Evolutionary conservation across 1,140 invertebrate genomes (phyloP).

Genomic region (Drosophila tropicalis): DNA sequence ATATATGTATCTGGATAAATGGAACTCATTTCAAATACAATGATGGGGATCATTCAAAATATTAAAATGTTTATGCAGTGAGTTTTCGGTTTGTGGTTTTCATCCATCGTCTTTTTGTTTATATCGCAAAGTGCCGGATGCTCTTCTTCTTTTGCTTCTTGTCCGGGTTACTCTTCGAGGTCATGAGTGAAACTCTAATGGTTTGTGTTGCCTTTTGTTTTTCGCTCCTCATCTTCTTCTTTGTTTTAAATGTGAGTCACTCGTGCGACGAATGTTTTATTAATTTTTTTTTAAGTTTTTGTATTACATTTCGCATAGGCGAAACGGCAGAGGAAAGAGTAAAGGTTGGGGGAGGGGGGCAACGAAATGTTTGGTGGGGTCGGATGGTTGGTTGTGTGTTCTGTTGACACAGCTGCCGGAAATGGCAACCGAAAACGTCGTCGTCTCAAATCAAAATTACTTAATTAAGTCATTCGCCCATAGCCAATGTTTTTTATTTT

Average conservation of each 20-base stretch:
- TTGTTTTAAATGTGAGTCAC: background rate
- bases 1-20: slow-evolving; percentile 41
- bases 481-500: background rate
- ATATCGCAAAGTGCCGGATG: background rate
- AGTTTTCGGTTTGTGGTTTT: background rate
- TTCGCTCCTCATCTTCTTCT: background rate
- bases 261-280: slow-evolving; percentile 3
- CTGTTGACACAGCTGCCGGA: slow-evolving; percentile 45
- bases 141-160: background rate
- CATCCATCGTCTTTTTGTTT: too few species aligned
- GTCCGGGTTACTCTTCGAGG: slow-evolving; percentile 5
- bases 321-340: background rate
- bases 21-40: slow-evolving; percentile 22
- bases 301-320: slow-evolving; percentile 10
- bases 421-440: slow-evolving; percentile 14
- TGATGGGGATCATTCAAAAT: background rate
- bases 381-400: background rate
- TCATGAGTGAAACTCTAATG: slow-evolving; percentile 9
- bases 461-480: slow-evolving; percentile 20
- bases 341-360: background rate
- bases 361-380: background rate
- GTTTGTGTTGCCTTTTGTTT: background rate
- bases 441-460: slow-evolving; percentile 34
- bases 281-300: slow-evolving; percentile 3
- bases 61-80: background rate